Evolutionary conservation across 1,140 invertebrate genomes (phyloP).

Genomic region (Kradibia gibbosae): DNA sequence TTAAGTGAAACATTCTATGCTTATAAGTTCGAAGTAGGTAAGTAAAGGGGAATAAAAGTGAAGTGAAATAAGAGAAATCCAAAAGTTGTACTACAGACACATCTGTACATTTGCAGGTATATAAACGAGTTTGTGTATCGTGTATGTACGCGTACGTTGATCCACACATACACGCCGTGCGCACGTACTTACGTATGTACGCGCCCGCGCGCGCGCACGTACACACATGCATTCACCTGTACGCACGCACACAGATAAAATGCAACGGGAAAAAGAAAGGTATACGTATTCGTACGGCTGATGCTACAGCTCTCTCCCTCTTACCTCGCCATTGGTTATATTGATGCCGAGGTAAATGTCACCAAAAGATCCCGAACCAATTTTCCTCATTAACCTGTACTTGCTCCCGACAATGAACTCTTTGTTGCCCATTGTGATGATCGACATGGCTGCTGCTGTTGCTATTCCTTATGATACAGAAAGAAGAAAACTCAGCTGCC

Average conservation of each 20-base stretch:
- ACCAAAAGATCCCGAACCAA: slow-evolving; percentile 98
- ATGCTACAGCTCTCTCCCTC: slow-evolving; percentile 39
- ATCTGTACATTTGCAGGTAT: too few species aligned
- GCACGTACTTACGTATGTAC: not conserved
- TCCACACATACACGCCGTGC: not conserved
- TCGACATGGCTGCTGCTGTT: slow-evolving; percentile 55
- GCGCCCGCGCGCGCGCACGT: not conserved
- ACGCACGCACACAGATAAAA: slow-evolving; percentile 21
- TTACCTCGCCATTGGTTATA: slow-evolving; percentile 95
- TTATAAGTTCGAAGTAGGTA: not conserved
- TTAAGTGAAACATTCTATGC: not conserved
- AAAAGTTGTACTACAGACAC: too few species aligned
- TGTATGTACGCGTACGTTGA: not conserved
- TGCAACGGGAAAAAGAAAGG: slow-evolving; percentile 60
- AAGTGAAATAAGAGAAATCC: slow-evolving; percentile 5
- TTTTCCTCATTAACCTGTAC: slow-evolving; percentile 96
- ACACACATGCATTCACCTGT: not conserved
- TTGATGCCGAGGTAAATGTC: slow-evolving; percentile 99
- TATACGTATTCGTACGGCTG: slow-evolving; percentile 55
- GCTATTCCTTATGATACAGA: slow-evolving; percentile 17
- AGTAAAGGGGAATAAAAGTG: slow-evolving; percentile 21
- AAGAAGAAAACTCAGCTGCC: slow-evolving; percentile 24
- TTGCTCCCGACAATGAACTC: slow-evolving; percentile 91
- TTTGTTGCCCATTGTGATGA: slow-evolving; percentile 63
- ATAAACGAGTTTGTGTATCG: too few species aligned